Evolutionary conservation across 2,797 vertebrate genomes (phyloP), one percentile per base, ranked within the genome.

Genomic region (Syngnathus rostellatus): DNA sequence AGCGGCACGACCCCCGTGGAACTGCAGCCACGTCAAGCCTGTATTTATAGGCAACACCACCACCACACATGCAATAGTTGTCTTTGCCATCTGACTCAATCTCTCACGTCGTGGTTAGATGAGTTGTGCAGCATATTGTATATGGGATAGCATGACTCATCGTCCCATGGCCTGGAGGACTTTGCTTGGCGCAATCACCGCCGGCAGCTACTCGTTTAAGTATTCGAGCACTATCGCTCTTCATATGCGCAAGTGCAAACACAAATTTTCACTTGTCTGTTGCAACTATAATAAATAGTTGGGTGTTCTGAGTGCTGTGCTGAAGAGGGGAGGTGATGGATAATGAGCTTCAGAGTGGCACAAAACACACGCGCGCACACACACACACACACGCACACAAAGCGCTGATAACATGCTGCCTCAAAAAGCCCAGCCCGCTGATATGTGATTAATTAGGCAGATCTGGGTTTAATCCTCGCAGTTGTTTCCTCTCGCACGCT

Each of bases 391-490:
- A 43, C 41, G 64, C 66, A 68, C 68, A n/a, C 57, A 43, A 65
- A 65, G 71, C 61, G 59, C 64, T 65, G 75, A 77, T 68, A 72
- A 71, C 72, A 70, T 71, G 70, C 66, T 63, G 66, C 54, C 75
- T 77, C 76, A 66, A 63, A 81, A 84, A 81, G 68, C 68, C 69
- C 75, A 70, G 75, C 76, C 69, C 68, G 75, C 81, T 84, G 83
- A 82, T 84, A 84, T 82, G 78, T 88, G 79, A 86, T 88, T 87
- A 89, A 88, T 87, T 87, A 85, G 86, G 83, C 85, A 83, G 84
- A 83, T 79, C 75, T 76, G 70, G 71, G 73, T 83, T 79, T 83
- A 86, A 85, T 84, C 81, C 77, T 74, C 76, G 65, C 70, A 65
- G 73, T 77, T 77, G 73, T 77, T 80, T 77, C 79, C 71, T 71